phyloP scores from a whole-genome alignment of 1,140 invertebrate species.

The Penaeus japonicus region DNA sequence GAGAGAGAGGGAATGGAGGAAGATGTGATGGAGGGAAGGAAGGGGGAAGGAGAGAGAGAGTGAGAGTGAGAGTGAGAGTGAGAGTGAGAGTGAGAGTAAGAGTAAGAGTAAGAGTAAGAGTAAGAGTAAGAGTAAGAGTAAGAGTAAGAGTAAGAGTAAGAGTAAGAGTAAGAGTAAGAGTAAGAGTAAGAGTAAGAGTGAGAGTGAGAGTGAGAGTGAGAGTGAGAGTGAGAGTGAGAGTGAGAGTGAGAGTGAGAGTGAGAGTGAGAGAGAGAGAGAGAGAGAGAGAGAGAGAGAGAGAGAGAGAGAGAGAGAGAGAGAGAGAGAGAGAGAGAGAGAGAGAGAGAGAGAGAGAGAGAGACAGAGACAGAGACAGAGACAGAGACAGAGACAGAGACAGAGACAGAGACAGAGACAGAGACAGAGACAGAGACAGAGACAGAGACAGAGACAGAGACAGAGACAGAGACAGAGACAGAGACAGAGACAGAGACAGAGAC shows the following conservation, averaged over 20 bases:
- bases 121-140: neutral
- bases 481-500: too few relatives aligned
- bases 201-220: neutral
- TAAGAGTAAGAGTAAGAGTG: neutral
- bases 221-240: neutral
- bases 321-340: neutral
- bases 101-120: neutral
- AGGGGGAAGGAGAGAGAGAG: neutral
- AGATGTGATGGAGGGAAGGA: too few relatives aligned
- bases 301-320: neutral
- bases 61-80: neutral
- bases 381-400: too few relatives aligned
- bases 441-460: neutral
- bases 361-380: neutral
- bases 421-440: neutral
- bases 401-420: too few relatives aligned
- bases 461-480: neutral
- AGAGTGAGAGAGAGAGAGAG: neutral
- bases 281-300: neutral
- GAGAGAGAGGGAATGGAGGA: neutral
- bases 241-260: neutral
- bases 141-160: neutral
- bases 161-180: neutral
- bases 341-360: neutral
- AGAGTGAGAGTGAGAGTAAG: neutral